A percentile compares a stretch with the other conserved stretches of the same genome.
Conservation (phyloP, 2,888 invertebrate genomes). For the Chymomyza amoena region DNA sequence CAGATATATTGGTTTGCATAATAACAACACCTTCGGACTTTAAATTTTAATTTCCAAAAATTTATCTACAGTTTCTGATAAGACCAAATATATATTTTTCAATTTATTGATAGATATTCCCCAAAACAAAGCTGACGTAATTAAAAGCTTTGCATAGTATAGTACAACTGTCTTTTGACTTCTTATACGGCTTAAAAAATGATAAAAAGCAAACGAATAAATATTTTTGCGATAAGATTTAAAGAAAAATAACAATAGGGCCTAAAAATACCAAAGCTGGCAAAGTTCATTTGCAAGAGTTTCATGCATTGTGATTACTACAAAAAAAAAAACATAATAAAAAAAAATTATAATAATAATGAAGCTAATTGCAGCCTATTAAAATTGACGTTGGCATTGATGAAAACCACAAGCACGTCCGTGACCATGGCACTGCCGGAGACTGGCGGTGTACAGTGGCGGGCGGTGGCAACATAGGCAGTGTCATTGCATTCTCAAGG, state of each 20-base stretch:
- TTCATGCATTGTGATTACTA: neutral
- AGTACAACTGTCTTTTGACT: neutral
- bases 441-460: neutral
- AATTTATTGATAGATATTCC: neutral
- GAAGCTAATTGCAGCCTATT: constrained; percentile 15
- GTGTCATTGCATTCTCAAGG: neutral
- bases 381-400: constrained; percentile 8
- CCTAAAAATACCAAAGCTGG: neutral
- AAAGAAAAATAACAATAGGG: neutral
- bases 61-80: neutral
- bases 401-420: neutral
- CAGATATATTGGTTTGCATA: too few species aligned
- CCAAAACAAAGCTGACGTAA: neutral
- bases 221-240: neutral
- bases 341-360: constrained; percentile 7
- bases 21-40: neutral
- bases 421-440: neutral
- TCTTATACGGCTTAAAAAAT: neutral
- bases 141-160: neutral
- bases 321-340: neutral
- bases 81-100: neutral
- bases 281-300: neutral
- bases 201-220: neutral
- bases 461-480: neutral
- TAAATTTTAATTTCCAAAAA: neutral